Conservation (phyloP, 1,140 invertebrate genomes). For the Maniola jurtina region DNA sequence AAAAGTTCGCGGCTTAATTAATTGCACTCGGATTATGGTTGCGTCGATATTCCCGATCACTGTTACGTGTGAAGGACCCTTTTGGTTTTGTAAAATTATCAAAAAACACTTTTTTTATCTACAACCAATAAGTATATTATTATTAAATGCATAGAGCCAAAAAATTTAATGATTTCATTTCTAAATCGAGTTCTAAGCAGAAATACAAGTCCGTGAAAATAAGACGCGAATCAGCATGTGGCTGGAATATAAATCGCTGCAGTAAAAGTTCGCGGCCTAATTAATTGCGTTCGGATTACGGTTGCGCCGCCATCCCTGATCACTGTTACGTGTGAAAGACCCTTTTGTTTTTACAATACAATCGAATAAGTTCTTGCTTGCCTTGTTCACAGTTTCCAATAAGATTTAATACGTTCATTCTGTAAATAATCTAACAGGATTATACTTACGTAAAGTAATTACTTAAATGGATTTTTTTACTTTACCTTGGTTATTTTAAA, state of each 20-base stretch:
- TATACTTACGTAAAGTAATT: too few species aligned
- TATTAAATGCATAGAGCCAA: too few species aligned
- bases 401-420: too few species aligned
- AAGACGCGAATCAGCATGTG: slow-evolving; percentile 36
- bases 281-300: slow-evolving; percentile 65
- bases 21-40: slow-evolving; percentile 4
- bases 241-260: slow-evolving; percentile 64
- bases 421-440: too few species aligned
- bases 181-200: slow-evolving; percentile 31
- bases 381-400: too few species aligned
- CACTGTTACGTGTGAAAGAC: not conserved
- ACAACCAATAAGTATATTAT: too few species aligned
- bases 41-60: not conserved
- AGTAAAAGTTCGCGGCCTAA: slow-evolving; percentile 61
- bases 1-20: slow-evolving; percentile 65
- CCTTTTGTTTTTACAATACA: not conserved
- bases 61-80: slow-evolving; percentile 8
- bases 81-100: not conserved
- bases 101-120: too few species aligned
- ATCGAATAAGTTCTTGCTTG: too few species aligned
- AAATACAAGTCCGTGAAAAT: slow-evolving; percentile 42
- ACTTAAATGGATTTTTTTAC: too few species aligned
- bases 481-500: too few species aligned
- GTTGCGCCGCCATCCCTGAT: slow-evolving; percentile 1
- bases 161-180: too few species aligned